Evolutionary conservation across 1,140 invertebrate genomes (phyloP).

Genomic region (Leptinotarsa defecta): DNA sequence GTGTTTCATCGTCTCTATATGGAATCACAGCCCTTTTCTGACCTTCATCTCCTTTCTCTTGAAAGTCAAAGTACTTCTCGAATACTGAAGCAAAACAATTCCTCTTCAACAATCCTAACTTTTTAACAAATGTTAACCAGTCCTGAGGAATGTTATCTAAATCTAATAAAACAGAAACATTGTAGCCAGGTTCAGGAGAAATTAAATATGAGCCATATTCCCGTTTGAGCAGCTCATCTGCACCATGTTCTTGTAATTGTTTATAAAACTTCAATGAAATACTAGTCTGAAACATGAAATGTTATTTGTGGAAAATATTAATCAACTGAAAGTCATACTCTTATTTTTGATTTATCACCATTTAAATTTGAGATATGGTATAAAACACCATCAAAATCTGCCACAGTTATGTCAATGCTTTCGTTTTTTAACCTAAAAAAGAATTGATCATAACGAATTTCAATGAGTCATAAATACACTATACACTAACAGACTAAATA

Average conservation of each 20-base stretch:
- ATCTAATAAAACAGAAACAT: constrained; percentile 92
- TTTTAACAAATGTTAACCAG: constrained; percentile 87
- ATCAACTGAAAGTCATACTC: constrained; percentile 63
- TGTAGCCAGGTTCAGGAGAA: constrained; percentile 89
- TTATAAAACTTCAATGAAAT: constrained; percentile 99
- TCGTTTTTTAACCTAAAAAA: constrained; percentile 89
- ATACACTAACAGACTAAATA: not conserved
- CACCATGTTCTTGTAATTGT: constrained; percentile 96
- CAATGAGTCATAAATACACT: constrained; percentile 23
- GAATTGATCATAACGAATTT: constrained; percentile 2
- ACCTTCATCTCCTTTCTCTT: constrained; percentile 88
- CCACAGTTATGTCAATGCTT: constrained; percentile 89
- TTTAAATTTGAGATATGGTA: constrained; percentile 98
- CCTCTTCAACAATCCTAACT: constrained; percentile 92
- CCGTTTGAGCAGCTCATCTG: constrained; percentile 92
- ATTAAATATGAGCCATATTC: constrained; percentile 86
- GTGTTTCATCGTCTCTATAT: constrained; percentile 98
- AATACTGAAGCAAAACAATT: constrained; percentile 99
- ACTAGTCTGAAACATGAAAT: constrained; percentile 77
- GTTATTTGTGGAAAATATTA: not conserved
- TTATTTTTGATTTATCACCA: constrained; percentile 95
- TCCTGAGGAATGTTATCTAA: constrained; percentile 90
- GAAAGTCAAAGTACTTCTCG: constrained; percentile 99
- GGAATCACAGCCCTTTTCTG: constrained; percentile 96
- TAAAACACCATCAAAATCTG: constrained; percentile 98